Conservation (phyloP, 1,140 invertebrate genomes). For the Rhopalosiphum maidis region DNA sequence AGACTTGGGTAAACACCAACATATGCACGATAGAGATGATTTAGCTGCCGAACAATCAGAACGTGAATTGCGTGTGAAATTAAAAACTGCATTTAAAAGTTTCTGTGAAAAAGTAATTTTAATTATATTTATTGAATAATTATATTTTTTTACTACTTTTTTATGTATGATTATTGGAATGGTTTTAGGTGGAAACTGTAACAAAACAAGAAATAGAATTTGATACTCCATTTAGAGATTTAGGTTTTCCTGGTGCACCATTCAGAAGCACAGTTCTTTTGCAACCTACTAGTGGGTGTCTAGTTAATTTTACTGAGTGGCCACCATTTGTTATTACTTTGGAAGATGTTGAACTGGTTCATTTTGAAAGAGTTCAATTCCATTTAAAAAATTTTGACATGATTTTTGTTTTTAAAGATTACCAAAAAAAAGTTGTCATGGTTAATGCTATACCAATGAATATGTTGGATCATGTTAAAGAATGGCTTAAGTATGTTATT, state of each 20-base stretch:
- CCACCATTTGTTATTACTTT: constrained; percentile 98
- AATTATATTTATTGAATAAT: background rate
- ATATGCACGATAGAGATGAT: constrained; percentile 99
- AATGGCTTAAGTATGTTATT: constrained; percentile 91
- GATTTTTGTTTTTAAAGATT: constrained; percentile 99
- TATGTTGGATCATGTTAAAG: constrained; percentile 98
- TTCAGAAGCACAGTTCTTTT: constrained; percentile 94
- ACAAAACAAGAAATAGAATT: constrained; percentile 98
- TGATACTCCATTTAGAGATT: constrained; percentile 96
- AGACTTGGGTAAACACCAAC: constrained; percentile 98
- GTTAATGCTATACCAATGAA: constrained; percentile 98
- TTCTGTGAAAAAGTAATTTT: constrained; percentile 88
- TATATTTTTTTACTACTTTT: background rate
- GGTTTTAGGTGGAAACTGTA: constrained; percentile 82
- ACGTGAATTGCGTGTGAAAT: constrained; percentile 91
- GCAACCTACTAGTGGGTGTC: constrained; percentile 94
- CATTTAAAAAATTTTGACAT: constrained; percentile 99
- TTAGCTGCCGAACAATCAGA: constrained; percentile 98
- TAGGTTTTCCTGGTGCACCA: constrained; percentile 98
- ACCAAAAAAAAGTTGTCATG: constrained; percentile 91
- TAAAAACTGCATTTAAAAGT: constrained; percentile 97
- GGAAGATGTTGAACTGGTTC: constrained; percentile 96
- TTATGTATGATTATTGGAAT: constrained; percentile 1
- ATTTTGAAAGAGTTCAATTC: constrained; percentile 98
- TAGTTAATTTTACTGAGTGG: constrained; percentile 98